Evolutionary conservation across 2,888 invertebrate genomes (phyloP), one percentile per base, ranked within the genome.

Genomic region (Cantharis lateralis): DNA sequence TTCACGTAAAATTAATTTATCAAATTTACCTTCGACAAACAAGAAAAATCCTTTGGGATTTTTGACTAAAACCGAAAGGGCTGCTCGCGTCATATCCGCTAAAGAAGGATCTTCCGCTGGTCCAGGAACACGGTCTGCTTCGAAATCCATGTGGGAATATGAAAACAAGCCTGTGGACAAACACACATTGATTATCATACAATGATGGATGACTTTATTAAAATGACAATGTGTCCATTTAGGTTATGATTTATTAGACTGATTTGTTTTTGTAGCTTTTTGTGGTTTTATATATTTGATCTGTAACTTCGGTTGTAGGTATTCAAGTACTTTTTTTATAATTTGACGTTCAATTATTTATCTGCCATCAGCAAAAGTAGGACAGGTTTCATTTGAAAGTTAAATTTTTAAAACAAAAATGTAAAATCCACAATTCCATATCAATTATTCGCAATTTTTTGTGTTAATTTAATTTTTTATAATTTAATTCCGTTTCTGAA

Each of bases 71-170:
- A 95, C 91, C 64, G 92, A 91, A 69, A 95, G 90, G 7, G 94
- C 94, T 63, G 93, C 92, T 69, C 92, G 89, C 32, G 94, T 93
- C 95, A 95, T 95, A 85, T 94, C 94, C 1, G 93, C 92, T 18
- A 95, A 87, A 0, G 94, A 94, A 0, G 94, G 95, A 85, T 95
- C 94, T 70, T 94, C 93, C 15, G 87, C 87, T n/a, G 91, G 90
- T 18, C 91, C 91, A 61, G 91, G 91, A 82, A 93, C 93, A 26
- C 94, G 89, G 85, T 94, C 94, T 24, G 93, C 93, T 82, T 94
- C 94, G 85, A 94, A 95, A 84, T 94, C 93, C 93, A 95, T 93
- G 86, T 95, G 94, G 16, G 94, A 94, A 85, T 94, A 94, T 81
- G 94, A 92, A 85, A 95, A 94, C 80, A 94, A 87, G 82, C 94